Percentiles rank a stretch among this genome's conserved stretches.
These are phyloP conservation scores for Onychomys arenicola DNA, from an alignment of 2,797 vertebrate species.

Conservation along the genomic window DNA sequence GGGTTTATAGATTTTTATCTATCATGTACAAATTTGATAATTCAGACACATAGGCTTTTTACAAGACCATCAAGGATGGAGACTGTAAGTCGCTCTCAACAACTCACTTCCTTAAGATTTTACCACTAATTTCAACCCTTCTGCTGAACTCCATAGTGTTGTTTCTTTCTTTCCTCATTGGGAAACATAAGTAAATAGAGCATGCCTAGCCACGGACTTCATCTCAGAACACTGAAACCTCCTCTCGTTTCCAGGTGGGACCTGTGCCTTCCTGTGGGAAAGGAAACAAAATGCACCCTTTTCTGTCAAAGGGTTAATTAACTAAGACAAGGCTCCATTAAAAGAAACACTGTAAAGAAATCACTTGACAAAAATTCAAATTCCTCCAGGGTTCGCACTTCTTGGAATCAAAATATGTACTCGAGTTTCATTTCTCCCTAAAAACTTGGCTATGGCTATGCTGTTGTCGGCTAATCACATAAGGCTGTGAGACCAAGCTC, in stretches of 20 bases:
- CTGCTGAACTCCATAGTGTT: conserved; percentile 44
- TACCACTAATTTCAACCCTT: conserved; percentile 57
- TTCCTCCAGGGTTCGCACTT: neutral
- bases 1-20: conserved; percentile 14
- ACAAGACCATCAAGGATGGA: conserved; percentile 30
- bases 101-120: conserved; percentile 64
- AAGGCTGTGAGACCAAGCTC: neutral
- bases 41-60: conserved; percentile 50
- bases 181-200: conserved; percentile 52
- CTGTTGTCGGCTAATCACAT: neutral
- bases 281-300: neutral
- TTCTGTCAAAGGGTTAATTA: neutral
- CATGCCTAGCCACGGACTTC: neutral
- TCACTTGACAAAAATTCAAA: neutral
- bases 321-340: neutral
- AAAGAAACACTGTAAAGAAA: neutral
- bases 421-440: neutral
- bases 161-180: conserved; percentile 55
- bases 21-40: conserved; percentile 59
- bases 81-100: conserved; percentile 54
- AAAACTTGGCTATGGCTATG: neutral
- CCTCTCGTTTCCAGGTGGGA: conserved; percentile 1
- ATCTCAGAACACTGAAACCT: conserved; percentile 56
- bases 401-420: neutral
- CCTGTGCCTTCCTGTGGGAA: neutral